Percentiles rank a stretch among this genome's conserved stretches.
phyloP scores from a whole-genome alignment of 2,113 vertebrate species.

The Eublepharis macularius region DNA sequence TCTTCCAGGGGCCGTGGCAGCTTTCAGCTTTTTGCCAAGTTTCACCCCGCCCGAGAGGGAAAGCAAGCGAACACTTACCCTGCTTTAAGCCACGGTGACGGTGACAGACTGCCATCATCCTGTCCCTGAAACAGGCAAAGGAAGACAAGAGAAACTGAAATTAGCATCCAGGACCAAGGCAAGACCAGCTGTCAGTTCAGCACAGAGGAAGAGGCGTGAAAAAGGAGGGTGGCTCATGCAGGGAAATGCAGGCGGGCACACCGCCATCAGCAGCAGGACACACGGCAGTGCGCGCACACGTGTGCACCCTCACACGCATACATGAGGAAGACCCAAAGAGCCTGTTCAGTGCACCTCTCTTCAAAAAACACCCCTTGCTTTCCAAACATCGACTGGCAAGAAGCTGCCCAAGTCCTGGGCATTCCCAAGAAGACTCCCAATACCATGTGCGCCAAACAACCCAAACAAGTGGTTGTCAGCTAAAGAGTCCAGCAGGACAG shows the following conservation, averaged over 20 bases:
- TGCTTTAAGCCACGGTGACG: constrained; percentile 89
- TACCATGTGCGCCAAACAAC: background rate
- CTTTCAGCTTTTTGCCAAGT: too few relatives aligned
- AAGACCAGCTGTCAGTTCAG: background rate
- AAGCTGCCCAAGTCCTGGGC: background rate
- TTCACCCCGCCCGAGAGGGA: too few relatives aligned
- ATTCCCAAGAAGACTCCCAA: background rate
- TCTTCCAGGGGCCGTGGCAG: too few relatives aligned
- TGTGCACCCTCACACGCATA: background rate
- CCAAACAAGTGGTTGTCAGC: background rate
- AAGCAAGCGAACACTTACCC: constrained; percentile 79
- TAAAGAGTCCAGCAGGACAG: background rate
- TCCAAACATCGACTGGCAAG: background rate
- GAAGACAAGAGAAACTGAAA: background rate
- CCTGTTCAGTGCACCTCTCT: constrained; percentile 62
- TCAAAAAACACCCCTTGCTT: background rate
- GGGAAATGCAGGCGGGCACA: constrained; percentile 27
- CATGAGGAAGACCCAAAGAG: constrained; percentile 40
- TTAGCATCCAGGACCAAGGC: constrained; percentile 24
- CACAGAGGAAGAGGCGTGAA: background rate
- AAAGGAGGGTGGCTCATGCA: constrained; percentile 48
- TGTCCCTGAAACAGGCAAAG: constrained; percentile 70
- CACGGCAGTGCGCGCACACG: background rate
- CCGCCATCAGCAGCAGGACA: constrained; percentile 5
- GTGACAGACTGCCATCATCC: constrained; percentile 80